A percentile compares a stretch with the other conserved stretches of the same genome.
Evolutionary conservation across 2,113 vertebrate genomes (phyloP).

Genomic region (Arothron firmamentum): DNA sequence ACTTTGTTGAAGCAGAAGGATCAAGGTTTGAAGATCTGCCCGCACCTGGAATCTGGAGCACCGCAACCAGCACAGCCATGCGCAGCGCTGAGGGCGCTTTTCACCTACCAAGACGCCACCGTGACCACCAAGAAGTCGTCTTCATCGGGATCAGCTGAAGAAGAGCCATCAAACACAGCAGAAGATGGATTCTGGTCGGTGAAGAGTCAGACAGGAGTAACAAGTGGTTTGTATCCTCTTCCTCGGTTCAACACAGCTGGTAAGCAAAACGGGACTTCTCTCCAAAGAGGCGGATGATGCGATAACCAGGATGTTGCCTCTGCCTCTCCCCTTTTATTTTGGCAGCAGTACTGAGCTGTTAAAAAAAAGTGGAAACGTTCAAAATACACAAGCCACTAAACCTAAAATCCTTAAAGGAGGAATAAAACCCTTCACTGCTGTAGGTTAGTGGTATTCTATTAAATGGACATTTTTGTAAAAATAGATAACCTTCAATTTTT

Average conservation of each 20-base stretch:
- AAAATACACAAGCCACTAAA: no score
- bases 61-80: neutral
- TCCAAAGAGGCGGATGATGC: slow-evolving; percentile 47
- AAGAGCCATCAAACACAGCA: slow-evolving; percentile 8
- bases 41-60: slow-evolving; percentile 11
- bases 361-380: no score
- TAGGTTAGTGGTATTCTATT: neutral
- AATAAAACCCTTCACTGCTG: no score
- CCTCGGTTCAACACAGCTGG: slow-evolving; percentile 53
- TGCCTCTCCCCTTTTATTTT: slow-evolving; percentile 2
- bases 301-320: slow-evolving; percentile 23
- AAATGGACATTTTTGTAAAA: neutral
- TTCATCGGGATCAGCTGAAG: slow-evolving; percentile 1
- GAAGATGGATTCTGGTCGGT: neutral
- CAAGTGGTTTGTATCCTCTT: slow-evolving; percentile 74
- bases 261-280: slow-evolving; percentile 66
- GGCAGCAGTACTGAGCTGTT: slow-evolving; percentile 27
- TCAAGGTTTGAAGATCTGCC: slow-evolving; percentile 24
- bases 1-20: slow-evolving; percentile 37
- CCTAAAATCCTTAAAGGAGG: no score
- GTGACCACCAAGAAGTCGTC: neutral
- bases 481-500: no score
- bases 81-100: neutral
- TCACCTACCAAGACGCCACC: neutral
- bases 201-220: slow-evolving; percentile 17